Percentiles rank a stretch among this genome's conserved stretches.
These are phyloP conservation scores for Sinosuthora webbiana DNA, from an alignment of 2,113 vertebrate species.

Conservation along the genomic window DNA sequence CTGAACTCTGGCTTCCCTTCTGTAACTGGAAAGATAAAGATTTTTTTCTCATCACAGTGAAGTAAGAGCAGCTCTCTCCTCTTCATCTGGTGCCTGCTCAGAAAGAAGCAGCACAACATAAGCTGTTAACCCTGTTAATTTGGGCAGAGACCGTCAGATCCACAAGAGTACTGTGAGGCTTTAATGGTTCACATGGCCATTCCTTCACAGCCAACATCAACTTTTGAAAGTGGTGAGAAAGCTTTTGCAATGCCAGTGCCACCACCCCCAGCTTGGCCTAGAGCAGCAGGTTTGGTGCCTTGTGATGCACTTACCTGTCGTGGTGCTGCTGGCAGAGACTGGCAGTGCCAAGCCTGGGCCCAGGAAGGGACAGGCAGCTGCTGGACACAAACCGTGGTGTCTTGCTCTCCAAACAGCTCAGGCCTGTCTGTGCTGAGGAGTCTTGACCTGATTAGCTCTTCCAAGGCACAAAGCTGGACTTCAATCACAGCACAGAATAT, in stretches of 20 bases:
- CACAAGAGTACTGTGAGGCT: background rate
- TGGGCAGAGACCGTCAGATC: background rate
- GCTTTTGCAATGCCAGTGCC: background rate
- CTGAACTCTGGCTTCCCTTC: background rate
- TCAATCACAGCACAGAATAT: background rate
- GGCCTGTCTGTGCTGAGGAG: background rate
- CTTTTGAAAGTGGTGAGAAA: background rate
- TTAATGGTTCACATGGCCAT: background rate
- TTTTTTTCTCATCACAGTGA: background rate
- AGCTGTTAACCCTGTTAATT: background rate
- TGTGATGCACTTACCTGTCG: background rate
- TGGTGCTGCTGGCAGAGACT: background rate
- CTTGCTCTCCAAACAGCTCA: background rate
- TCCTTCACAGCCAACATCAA: background rate
- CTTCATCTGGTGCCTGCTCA: background rate
- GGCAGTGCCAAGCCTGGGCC: fast-evolving
- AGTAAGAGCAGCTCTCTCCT: background rate
- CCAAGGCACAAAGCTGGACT: constrained; percentile 15
- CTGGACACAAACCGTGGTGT: fast-evolving
- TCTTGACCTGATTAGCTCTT: background rate
- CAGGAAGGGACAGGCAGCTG: background rate
- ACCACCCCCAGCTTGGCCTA: background rate
- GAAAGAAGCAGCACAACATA: fast-evolving
- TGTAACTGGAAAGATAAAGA: background rate
- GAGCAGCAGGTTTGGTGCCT: background rate